Conservation (phyloP, 2,797 vertebrate species). For the Delichon dasypus region DNA sequence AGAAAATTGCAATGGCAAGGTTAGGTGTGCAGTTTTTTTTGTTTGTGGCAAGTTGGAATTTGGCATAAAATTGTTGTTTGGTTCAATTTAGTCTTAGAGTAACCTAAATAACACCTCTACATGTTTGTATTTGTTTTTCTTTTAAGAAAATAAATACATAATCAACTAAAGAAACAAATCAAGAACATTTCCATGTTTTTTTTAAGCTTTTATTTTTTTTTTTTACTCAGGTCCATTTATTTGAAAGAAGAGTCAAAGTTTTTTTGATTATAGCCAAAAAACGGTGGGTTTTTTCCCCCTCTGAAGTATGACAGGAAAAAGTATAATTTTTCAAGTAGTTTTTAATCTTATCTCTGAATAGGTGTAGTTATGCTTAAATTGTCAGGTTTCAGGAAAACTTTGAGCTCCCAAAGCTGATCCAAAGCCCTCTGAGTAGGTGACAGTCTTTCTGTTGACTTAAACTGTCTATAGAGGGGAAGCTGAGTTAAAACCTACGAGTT, state of each 20-base stretch:
- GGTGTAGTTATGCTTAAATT: constrained; percentile 35
- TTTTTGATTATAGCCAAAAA: not conserved
- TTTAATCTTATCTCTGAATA: constrained; percentile 54
- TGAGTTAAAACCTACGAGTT: not conserved
- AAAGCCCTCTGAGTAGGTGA: constrained; percentile 36
- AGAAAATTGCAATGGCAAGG: not conserved
- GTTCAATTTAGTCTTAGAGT: not conserved
- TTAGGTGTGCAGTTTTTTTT: accelerated
- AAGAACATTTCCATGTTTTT: not conserved
- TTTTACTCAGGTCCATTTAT: not conserved
- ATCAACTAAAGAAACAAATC: not conserved
- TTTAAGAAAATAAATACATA: not conserved
- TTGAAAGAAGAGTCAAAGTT: not conserved
- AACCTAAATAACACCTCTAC: not conserved
- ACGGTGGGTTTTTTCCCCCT: accelerated
- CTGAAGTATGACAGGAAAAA: not conserved
- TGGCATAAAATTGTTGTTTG: not conserved
- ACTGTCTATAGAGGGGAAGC: not conserved
- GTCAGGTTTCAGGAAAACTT: constrained; percentile 43
- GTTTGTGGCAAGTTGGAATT: not conserved
- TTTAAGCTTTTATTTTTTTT: accelerated
- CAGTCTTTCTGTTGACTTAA: constrained; percentile 40
- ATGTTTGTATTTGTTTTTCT: not conserved
- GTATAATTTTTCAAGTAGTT: not conserved
- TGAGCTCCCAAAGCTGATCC: constrained; percentile 27